Evolutionary conservation across 1,140 invertebrate species (phyloP).

Genomic region (Panonychus citri): DNA sequence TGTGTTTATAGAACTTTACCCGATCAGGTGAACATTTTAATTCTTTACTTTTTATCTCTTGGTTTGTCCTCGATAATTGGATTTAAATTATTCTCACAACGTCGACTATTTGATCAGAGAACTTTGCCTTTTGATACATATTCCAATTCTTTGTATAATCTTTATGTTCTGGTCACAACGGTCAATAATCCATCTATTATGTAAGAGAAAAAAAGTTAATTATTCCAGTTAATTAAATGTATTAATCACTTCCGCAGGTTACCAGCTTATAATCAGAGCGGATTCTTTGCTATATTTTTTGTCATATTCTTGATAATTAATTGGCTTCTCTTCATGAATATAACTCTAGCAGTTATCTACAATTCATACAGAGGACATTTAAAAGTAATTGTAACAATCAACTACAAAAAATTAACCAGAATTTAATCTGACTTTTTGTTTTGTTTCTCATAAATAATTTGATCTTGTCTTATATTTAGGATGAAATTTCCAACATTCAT

Average conservation of each 20-base stretch:
- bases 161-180: constrained; percentile 33
- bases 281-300: constrained; percentile 28
- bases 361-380: constrained; percentile 30
- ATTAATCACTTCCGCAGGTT: constrained; percentile 13
- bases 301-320: constrained; percentile 26
- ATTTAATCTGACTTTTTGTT: too few relatives aligned
- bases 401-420: too few relatives aligned
- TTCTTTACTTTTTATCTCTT: too few relatives aligned
- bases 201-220: constrained; percentile 20
- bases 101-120: too few relatives aligned
- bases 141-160: constrained; percentile 26
- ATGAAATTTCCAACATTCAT: too few relatives aligned
- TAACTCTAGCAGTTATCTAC: constrained; percentile 30
- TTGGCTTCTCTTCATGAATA: constrained; percentile 31
- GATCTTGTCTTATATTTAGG: too few relatives aligned
- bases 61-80: too few relatives aligned
- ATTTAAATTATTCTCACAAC: too few relatives aligned
- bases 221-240: constrained; percentile 17
- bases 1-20: too few relatives aligned
- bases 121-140: constrained; percentile 17
- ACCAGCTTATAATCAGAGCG: constrained; percentile 27
- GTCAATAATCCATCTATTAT: constrained; percentile 32
- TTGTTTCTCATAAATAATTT: too few relatives aligned
- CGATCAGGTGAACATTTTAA: too few relatives aligned
- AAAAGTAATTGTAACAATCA: too few relatives aligned